Evolutionary conservation across 1,140 invertebrate genomes (phyloP).

Genomic region (Cydia strobilella): DNA sequence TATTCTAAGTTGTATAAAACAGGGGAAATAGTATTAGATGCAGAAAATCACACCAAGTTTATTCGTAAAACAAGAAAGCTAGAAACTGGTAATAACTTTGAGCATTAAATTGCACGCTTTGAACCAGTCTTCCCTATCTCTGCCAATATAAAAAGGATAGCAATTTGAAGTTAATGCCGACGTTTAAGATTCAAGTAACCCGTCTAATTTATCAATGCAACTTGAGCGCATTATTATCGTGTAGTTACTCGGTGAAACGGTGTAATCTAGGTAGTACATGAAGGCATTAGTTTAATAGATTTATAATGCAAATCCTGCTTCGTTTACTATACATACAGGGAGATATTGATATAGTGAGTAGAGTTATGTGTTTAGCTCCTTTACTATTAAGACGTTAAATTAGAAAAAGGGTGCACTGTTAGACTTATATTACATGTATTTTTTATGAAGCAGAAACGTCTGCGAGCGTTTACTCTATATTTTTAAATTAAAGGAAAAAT

Average conservation of each 20-base stretch:
- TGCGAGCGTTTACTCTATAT: too few species aligned
- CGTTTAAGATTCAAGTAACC: not conserved
- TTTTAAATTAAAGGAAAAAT: too few species aligned
- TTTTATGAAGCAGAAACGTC: too few species aligned
- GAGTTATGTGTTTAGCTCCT: slow-evolving; percentile 40
- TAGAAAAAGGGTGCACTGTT: too few species aligned
- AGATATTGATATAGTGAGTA: slow-evolving; percentile 34
- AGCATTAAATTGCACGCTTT: slow-evolving; percentile 6
- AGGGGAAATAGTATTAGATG: not conserved
- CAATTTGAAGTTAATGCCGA: not conserved
- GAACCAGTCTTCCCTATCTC: not conserved
- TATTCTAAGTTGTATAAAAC: too few species aligned
- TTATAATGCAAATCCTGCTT: slow-evolving; percentile 25
- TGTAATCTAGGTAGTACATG: slow-evolving; percentile 13
- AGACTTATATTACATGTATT: too few species aligned
- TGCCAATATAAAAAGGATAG: not conserved
- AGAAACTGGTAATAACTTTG: not conserved
- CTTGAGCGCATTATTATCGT: not conserved
- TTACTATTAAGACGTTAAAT: too few species aligned
- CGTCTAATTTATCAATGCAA: slow-evolving; percentile 12
- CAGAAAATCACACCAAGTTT: slow-evolving; percentile 2
- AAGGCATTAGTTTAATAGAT: slow-evolving; percentile 30
- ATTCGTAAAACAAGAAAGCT: not conserved
- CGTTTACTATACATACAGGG: not conserved
- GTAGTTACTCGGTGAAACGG: slow-evolving; percentile 22